Conservation (phyloP, 2,797 vertebrate species). For the Myripristis murdjan region DNA sequence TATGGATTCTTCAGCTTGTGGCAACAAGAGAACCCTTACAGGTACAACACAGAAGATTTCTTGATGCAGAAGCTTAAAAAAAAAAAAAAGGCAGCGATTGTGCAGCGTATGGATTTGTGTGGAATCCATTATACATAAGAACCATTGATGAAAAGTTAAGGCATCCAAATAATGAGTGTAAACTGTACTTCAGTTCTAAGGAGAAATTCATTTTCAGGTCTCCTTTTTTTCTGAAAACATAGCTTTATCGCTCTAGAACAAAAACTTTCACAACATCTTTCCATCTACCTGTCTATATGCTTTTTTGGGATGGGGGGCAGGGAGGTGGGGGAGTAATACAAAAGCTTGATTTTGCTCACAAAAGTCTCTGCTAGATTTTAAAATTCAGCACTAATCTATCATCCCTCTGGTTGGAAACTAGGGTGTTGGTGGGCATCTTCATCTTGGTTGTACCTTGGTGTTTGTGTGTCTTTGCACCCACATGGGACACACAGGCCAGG, state of each 20-base stretch:
- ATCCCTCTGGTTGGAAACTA: no score
- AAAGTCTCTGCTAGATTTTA: no score
- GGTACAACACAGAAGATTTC: neutral
- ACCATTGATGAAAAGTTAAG: neutral
- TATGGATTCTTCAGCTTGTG: neutral
- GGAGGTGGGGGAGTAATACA: no score
- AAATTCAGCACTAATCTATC: no score
- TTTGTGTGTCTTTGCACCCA: no score
- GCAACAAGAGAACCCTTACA: neutral
- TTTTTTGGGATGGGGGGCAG: no score
- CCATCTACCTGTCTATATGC: no score
- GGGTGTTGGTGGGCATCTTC: no score
- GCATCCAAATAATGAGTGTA: neutral
- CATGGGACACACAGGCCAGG: no score
- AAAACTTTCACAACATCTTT: slow-evolving; percentile 8
- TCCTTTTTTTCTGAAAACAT: neutral
- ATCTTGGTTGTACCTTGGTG: no score
- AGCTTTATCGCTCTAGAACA: no score
- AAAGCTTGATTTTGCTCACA: no score
- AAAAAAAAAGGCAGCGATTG: neutral
- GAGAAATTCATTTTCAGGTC: slow-evolving; percentile 1
- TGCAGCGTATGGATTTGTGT: neutral
- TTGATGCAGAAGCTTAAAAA: slow-evolving; percentile 11
- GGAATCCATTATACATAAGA: neutral
- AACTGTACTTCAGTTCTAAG: slow-evolving; percentile 1